These are phyloP conservation scores for Cebidichthys violaceus DNA, from an alignment of 2,113 vertebrate genomes.

Conservation along the genomic window DNA sequence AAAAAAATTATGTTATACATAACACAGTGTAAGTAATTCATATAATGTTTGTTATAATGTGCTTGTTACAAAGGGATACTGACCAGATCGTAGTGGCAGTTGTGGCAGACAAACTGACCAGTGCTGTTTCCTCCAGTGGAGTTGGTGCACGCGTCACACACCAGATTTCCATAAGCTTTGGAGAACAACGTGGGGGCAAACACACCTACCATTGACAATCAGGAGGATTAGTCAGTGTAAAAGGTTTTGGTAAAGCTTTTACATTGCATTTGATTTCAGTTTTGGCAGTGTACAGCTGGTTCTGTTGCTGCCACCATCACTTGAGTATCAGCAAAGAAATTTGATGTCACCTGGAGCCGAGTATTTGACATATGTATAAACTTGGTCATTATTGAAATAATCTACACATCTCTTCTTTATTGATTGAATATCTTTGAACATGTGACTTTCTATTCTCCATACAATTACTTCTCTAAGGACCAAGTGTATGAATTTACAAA, in stretches of 20 bases:
- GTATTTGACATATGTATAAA: not conserved
- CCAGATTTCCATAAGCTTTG: conserved; percentile 90
- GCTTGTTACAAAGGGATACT: conserved; percentile 32
- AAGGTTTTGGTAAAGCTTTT: not conserved
- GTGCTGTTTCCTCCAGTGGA: conserved; percentile 74
- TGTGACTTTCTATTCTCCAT: not conserved
- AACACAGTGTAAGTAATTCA: not conserved
- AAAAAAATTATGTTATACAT: not conserved
- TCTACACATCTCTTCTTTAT: not conserved
- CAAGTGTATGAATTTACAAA: not conserved
- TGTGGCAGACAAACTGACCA: conserved; percentile 84
- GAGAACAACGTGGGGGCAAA: conserved; percentile 92
- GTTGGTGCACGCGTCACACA: conserved; percentile 88
- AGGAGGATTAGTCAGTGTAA: not conserved
- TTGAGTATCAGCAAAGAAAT: not conserved
- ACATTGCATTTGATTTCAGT: not conserved
- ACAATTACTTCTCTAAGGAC: not conserved
- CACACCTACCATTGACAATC: conserved; percentile 81
- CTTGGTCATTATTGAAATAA: not conserved
- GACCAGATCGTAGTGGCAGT: conserved; percentile 90
- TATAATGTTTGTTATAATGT: not conserved
- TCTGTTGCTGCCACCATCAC: not conserved
- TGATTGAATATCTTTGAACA: not conserved
- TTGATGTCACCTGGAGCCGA: not conserved
- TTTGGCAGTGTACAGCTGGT: not conserved